A percentile compares a stretch with the other conserved stretches of the same genome.
Evolutionary conservation across 2,797 vertebrate genomes (phyloP).

Genomic region (Adrianichthys oophorus): DNA sequence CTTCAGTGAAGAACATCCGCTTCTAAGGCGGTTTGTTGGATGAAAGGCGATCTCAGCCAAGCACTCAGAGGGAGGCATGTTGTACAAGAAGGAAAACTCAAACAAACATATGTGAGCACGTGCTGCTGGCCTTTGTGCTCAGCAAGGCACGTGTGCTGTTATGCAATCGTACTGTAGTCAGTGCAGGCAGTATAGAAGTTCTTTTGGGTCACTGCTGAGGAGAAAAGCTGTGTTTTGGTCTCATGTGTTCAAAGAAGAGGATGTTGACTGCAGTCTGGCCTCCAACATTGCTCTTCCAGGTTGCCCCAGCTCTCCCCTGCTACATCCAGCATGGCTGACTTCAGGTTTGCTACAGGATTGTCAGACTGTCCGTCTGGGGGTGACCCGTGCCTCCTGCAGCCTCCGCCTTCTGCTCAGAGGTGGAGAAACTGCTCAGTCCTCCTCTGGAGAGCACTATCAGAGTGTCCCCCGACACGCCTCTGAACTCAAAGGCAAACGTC

Average conservation of each 20-base stretch:
- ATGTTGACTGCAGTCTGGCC: slow-evolving; percentile 12
- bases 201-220: slow-evolving; percentile 29
- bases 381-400: slow-evolving; percentile 27
- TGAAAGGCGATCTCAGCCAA: slow-evolving; percentile 10
- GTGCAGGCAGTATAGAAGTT: slow-evolving; percentile 13
- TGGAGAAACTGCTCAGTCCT: slow-evolving; percentile 29
- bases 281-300: slow-evolving; percentile 4
- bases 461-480: slow-evolving; percentile 76
- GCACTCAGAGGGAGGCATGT: slow-evolving; percentile 30
- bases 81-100: slow-evolving; percentile 15
- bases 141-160: slow-evolving; percentile 28
- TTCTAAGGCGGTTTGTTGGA: slow-evolving; percentile 18
- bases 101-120: slow-evolving; percentile 26
- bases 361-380: slow-evolving; percentile 53
- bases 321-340: slow-evolving; percentile 1
- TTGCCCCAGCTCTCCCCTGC: slow-evolving; percentile 1
- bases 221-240: slow-evolving; percentile 11
- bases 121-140: slow-evolving; percentile 4
- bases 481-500: slow-evolving; percentile 82
- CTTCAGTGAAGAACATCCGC: slow-evolving; percentile 11
- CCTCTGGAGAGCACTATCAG: slow-evolving; percentile 78
- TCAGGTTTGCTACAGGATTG: slow-evolving; percentile 46
- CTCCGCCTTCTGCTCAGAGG: slow-evolving; percentile 53
- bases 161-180: slow-evolving; percentile 11
- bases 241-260: background rate